Evolutionary conservation across 2,888 invertebrate genomes (phyloP), one percentile per base, ranked within the genome.

Genomic region (Sphaeridia pumilis): DNA sequence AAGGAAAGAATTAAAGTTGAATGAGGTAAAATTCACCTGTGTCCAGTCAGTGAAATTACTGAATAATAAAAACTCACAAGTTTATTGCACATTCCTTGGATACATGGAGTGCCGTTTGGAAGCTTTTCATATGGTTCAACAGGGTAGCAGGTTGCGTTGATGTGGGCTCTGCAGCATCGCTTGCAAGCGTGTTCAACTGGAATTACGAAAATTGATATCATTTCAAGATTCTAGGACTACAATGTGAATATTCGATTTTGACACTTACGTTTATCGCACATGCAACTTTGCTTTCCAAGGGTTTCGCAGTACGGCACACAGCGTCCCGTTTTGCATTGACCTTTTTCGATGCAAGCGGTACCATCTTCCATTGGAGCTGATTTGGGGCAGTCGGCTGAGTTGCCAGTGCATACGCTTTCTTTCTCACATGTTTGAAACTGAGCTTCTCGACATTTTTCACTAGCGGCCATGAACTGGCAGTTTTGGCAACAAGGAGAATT

Each of bases 81-180:
- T n/a, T 87, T 87, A 71, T 90, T 90, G 69, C 95, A 97, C 71
- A 92, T 90, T 36, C 95, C 95, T 74, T 93, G 90, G 67, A 93
- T 87, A 69, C 97, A 97, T 0, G 93, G 92, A 22, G 92, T 90
- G 4, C 93, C 93, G 71, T 93, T 90, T 0, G 88, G 86, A 51
- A 93, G 73, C 59, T 88, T 86, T 71, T 92, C 90, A 55, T 81
- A 82, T 41, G 86, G 87, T 58, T 87, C 87, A 20, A 89, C 85
- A 0, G 90, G 88, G 67, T 85, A 86, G 68, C 92, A 92, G 0
- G 90, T 89, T 70, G 88, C 88, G 69, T 92, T 92, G 61, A 89
- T 76, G 64, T 84, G 88, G 73, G 84, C 85, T 52, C 90, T 80
- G 66, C 95, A 97, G 69, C 95, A 97, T 49, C 93, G 78, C 67